Evolutionary conservation across 2,888 invertebrate species (phyloP).

Genomic region (Autographa gamma): DNA sequence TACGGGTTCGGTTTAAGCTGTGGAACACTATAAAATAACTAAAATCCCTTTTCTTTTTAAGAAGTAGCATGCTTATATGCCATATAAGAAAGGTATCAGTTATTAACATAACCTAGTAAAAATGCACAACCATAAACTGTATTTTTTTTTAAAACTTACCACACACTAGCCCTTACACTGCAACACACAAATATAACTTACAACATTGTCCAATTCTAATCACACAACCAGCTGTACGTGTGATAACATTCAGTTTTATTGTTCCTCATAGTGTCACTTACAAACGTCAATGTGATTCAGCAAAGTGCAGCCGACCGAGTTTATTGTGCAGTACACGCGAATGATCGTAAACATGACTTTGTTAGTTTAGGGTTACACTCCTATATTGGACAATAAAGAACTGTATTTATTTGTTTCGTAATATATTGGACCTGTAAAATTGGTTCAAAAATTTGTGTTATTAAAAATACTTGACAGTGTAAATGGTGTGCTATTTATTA

Average conservation of each 20-base stretch:
- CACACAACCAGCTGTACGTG: constrained; percentile 6
- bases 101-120: no score
- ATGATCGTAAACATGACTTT: constrained; percentile 60
- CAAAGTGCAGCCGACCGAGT: constrained; percentile 50
- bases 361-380: constrained; percentile 49
- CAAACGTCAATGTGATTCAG: constrained; percentile 42
- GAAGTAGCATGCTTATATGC: no score
- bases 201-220: constrained; percentile 32
- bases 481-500: no score
- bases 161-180: not conserved
- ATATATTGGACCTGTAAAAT: not conserved
- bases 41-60: no score
- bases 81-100: no score
- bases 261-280: constrained; percentile 18
- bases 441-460: not conserved
- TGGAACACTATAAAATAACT: no score
- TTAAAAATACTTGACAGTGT: no score
- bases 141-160: not conserved
- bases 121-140: no score
- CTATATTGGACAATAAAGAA: constrained; percentile 28
- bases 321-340: constrained; percentile 52
- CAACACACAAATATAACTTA: constrained; percentile 28
- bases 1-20: no score
- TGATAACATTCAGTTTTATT: constrained; percentile 45
- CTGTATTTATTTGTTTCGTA: not conserved